These are phyloP conservation scores for Sebastes schlegelii DNA, from an alignment of 2,113 vertebrate species.

Conservation along the genomic window DNA sequence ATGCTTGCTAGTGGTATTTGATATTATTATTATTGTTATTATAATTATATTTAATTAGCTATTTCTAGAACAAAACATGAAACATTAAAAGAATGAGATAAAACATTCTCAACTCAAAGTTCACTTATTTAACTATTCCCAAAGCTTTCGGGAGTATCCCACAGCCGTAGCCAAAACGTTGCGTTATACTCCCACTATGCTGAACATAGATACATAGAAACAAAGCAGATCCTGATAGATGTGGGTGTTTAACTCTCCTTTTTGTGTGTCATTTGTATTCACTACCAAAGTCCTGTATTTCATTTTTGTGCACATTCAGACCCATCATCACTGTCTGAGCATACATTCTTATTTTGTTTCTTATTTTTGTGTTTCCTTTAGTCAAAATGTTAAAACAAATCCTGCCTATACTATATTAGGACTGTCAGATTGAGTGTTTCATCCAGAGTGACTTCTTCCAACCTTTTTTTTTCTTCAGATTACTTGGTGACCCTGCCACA, in stretches of 20 bases:
- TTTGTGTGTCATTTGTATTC: too few relatives aligned
- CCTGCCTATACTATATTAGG: not conserved
- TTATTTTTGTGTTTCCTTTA: not conserved
- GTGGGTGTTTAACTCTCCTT: too few relatives aligned
- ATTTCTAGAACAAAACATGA: too few relatives aligned
- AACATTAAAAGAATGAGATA: too few relatives aligned
- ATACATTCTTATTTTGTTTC: not conserved
- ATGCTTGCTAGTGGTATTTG: too few relatives aligned
- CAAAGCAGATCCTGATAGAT: too few relatives aligned
- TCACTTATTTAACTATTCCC: too few relatives aligned
- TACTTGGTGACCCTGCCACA: conserved; percentile 91
- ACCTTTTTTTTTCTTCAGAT: conserved; percentile 78
- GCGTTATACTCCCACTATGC: not conserved
- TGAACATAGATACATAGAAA: not conserved
- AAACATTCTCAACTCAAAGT: too few relatives aligned
- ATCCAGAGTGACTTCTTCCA: not conserved
- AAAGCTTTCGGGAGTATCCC: too few relatives aligned
- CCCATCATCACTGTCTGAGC: not conserved
- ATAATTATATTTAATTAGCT: too few relatives aligned
- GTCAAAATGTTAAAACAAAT: not conserved
- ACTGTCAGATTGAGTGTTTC: not conserved
- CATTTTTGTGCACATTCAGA: not conserved
- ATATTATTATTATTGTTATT: too few relatives aligned
- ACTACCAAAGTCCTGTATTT: not conserved
- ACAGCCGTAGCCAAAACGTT: not conserved